Evolutionary conservation across 2,888 invertebrate species (phyloP).

Genomic region (Muscina levida): DNA sequence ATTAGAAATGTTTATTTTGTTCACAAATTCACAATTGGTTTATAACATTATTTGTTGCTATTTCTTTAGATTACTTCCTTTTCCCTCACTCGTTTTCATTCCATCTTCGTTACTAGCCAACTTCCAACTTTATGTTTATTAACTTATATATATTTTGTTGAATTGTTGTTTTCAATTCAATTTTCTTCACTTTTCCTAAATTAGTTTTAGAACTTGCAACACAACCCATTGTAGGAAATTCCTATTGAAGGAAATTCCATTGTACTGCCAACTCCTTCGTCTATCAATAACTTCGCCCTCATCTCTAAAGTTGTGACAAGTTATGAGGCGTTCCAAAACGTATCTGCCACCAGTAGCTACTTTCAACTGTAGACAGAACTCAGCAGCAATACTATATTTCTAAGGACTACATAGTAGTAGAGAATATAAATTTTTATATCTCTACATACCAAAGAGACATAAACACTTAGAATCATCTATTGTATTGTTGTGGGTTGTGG

Average conservation of each 20-base stretch:
- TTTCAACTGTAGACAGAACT: background rate
- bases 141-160: no score
- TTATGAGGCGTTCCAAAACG: slow-evolving; percentile 11
- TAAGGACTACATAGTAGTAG: background rate
- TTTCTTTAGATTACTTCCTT: no score
- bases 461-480: slow-evolving; percentile 18
- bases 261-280: background rate
- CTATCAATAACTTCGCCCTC: background rate
- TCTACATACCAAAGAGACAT: background rate
- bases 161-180: slow-evolving; percentile 1
- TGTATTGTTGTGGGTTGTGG: background rate
- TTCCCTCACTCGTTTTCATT: no score
- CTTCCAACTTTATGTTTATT: no score
- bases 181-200: slow-evolving; percentile 8
- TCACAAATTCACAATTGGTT: no score
- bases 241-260: background rate
- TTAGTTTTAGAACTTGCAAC: slow-evolving; percentile 5
- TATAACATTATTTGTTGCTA: no score
- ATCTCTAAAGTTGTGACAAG: slow-evolving; percentile 1
- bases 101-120: no score
- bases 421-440: slow-evolving; percentile 4
- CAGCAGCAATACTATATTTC: no score
- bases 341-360: background rate
- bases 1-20: no score
- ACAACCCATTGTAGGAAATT: background rate